Evolutionary conservation across 2,113 vertebrate species (phyloP).

Genomic region (Psilopsiagon aurifrons): DNA sequence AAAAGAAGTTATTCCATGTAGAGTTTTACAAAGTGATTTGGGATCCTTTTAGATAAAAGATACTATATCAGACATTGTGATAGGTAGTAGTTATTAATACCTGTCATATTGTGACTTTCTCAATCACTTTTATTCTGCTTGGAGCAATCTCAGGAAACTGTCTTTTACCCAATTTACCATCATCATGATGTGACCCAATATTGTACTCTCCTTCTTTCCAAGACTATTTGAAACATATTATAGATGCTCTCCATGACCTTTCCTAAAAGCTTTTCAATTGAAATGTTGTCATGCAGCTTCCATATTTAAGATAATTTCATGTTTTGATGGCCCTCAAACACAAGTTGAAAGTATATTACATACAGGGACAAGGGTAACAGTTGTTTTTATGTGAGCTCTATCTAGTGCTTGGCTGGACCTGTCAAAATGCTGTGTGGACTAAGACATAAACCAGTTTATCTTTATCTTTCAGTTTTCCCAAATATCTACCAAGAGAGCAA

Average conservation of each 20-base stretch:
- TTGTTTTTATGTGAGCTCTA: background rate
- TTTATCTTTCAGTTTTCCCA: background rate
- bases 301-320: conserved; percentile 32
- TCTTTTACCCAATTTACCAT: conserved; percentile 34
- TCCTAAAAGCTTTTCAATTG: conserved; percentile 63
- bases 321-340: conserved; percentile 31
- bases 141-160: conserved; percentile 1
- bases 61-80: background rate
- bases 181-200: conserved; percentile 14
- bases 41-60: conserved; percentile 36
- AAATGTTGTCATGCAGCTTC: conserved; percentile 33
- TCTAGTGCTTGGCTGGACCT: background rate
- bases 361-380: background rate
- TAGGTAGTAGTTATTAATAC: conserved; percentile 36
- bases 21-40: conserved; percentile 40
- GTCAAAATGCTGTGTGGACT: background rate
- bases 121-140: conserved; percentile 45
- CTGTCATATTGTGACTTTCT: conserved; percentile 53
- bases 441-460: background rate
- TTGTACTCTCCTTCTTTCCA: background rate
- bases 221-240: conserved; percentile 37
- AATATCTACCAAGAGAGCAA: background rate
- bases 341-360: background rate
- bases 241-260: background rate
- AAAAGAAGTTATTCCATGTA: conserved; percentile 24